phyloP scores from a whole-genome alignment of 2,797 vertebrate genomes.

The Pipistrellus pygmaeus region DNA sequence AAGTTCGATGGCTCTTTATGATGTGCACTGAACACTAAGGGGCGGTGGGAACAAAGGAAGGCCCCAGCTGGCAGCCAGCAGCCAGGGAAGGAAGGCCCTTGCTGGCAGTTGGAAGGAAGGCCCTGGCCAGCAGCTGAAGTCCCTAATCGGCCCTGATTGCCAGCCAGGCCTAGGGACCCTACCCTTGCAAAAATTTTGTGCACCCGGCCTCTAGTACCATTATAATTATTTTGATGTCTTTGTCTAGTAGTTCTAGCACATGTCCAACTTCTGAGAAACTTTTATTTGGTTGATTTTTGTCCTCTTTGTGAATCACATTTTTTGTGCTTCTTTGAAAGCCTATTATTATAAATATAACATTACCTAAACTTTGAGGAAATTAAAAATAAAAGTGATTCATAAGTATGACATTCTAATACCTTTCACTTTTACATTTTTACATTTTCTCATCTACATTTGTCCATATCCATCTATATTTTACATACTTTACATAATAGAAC shows the following conservation, averaged over 20 bases:
- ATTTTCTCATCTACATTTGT: neutral
- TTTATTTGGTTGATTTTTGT: slow-evolving; percentile 2
- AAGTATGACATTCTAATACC: neutral
- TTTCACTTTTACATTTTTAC: neutral
- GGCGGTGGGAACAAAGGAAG: no score
- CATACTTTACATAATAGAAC: neutral
- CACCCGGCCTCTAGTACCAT: neutral
- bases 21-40: no score
- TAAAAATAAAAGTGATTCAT: slow-evolving; percentile 12
- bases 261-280: neutral
- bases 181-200: no score
- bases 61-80: no score
- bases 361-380: neutral
- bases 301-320: neutral
- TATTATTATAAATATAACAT: neutral
- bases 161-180: no score
- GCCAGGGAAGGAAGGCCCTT: no score
- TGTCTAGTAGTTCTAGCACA: neutral
- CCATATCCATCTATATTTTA: neutral
- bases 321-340: neutral
- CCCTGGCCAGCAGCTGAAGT: no score
- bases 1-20: no score
- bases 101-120: no score
- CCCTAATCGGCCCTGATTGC: no score
- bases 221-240: slow-evolving; percentile 4